These are phyloP conservation scores for Enteromius thamalakanensis DNA, from an alignment of 2,797 vertebrate species.

Conservation along the genomic window DNA sequence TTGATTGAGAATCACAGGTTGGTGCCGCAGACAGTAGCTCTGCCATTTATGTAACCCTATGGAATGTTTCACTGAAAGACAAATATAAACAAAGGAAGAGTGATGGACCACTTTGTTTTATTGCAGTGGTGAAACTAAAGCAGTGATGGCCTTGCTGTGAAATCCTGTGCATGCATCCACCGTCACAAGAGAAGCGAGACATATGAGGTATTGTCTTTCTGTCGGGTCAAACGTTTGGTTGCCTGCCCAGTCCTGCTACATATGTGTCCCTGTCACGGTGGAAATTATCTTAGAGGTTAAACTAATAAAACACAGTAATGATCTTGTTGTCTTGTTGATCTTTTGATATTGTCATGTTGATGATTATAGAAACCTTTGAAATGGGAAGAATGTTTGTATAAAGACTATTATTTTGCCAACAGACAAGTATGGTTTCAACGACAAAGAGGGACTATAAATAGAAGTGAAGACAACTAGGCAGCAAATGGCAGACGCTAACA, in stretches of 20 bases:
- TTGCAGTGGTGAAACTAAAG: background rate
- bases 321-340: background rate
- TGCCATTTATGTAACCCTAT: constrained; percentile 35
- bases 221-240: constrained; percentile 12
- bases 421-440: background rate
- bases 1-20: constrained; percentile 54
- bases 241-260: background rate
- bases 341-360: background rate
- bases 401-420: constrained; percentile 6
- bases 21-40: constrained; percentile 11
- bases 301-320: background rate
- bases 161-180: constrained; percentile 8
- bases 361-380: background rate
- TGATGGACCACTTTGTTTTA: constrained; percentile 9
- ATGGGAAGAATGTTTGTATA: background rate
- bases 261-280: background rate
- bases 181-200: constrained; percentile 13
- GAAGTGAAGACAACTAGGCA: constrained; percentile 45
- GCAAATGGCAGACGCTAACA: constrained; percentile 50
- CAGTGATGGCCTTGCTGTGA: constrained; percentile 20
- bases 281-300: background rate
- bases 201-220: constrained; percentile 34
- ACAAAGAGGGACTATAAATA: background rate
- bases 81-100: constrained; percentile 15
- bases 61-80: constrained; percentile 26